These are phyloP conservation scores for Procambarus clarkii DNA, from an alignment of 1,140 invertebrate genomes.

Conservation along the genomic window DNA sequence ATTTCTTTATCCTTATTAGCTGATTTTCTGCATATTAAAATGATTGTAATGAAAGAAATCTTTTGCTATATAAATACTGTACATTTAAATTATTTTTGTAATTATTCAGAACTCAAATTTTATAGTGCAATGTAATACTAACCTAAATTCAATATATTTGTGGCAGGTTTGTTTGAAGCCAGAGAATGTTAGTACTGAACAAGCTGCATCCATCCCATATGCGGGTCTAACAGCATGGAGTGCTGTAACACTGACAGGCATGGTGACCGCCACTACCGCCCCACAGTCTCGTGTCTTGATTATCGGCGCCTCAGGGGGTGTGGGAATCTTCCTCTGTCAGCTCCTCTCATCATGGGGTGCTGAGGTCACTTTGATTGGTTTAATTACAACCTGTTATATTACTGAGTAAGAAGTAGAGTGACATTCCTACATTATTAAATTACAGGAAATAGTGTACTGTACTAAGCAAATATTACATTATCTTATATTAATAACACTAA, in stretches of 20 bases:
- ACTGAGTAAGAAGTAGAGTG: no score
- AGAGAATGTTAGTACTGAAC: constrained; percentile 79
- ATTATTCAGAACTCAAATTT: no score
- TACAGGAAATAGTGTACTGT: no score
- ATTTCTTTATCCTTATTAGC: no score
- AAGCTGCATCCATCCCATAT: constrained; percentile 80
- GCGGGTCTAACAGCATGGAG: constrained; percentile 52
- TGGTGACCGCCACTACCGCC: constrained; percentile 13
- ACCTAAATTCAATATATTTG: background rate
- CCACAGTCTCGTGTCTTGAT: constrained; percentile 78
- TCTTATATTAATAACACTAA: no score
- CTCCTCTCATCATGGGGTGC: constrained; percentile 86
- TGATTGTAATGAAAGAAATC: no score
- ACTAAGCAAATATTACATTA: no score
- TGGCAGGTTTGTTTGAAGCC: constrained; percentile 83
- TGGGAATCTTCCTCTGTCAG: constrained; percentile 90
- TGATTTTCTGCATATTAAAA: no score
- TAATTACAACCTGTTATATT: background rate
- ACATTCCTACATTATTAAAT: no score
- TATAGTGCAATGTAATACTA: no score
- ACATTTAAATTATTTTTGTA: no score
- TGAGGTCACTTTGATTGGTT: constrained; percentile 76
- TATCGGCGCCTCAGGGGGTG: constrained; percentile 92
- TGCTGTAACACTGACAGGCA: constrained; percentile 44
- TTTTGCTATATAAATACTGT: no score